phyloP scores from a whole-genome alignment of 2,888 invertebrate genomes.

The Adela reaumurella region DNA sequence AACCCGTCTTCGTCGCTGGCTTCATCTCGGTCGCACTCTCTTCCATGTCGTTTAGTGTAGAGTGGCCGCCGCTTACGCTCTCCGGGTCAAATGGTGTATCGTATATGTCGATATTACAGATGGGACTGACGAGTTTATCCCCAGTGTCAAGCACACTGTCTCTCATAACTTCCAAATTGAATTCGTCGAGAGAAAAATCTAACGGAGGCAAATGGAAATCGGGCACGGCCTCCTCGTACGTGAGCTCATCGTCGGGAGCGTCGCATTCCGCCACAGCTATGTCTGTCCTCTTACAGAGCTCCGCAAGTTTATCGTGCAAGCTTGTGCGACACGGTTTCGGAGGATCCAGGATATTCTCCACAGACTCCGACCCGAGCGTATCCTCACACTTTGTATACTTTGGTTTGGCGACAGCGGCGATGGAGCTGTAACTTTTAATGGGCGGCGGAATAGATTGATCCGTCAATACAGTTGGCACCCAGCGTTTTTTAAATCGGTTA shows the following conservation, averaged over 20 bases:
- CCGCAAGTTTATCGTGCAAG: constrained; percentile 38
- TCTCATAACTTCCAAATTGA: constrained; percentile 42
- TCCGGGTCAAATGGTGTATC: constrained; percentile 42
- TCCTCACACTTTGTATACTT: not conserved
- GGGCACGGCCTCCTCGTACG: constrained; percentile 14
- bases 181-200: constrained; percentile 41
- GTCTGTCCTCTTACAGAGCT: constrained; percentile 44
- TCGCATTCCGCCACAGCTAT: constrained; percentile 50
- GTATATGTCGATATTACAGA: constrained; percentile 46
- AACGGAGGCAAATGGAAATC: constrained; percentile 20
- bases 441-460: not conserved
- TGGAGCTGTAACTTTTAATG: not conserved
- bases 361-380: not conserved
- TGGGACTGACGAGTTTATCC: constrained; percentile 34
- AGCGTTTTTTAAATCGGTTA: not conserved
- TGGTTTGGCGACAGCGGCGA: not conserved
- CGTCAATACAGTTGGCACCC: not conserved
- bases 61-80: constrained; percentile 26
- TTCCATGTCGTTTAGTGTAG: constrained; percentile 32
- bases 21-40: not conserved
- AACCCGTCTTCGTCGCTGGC: constrained; percentile 4
- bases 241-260: constrained; percentile 42
- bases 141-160: constrained; percentile 38
- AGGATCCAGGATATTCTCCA: not conserved
- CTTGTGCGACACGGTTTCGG: constrained; percentile 23